phyloP scores from a whole-genome alignment of 2,888 invertebrate genomes.

The Mycogona germanica region DNA sequence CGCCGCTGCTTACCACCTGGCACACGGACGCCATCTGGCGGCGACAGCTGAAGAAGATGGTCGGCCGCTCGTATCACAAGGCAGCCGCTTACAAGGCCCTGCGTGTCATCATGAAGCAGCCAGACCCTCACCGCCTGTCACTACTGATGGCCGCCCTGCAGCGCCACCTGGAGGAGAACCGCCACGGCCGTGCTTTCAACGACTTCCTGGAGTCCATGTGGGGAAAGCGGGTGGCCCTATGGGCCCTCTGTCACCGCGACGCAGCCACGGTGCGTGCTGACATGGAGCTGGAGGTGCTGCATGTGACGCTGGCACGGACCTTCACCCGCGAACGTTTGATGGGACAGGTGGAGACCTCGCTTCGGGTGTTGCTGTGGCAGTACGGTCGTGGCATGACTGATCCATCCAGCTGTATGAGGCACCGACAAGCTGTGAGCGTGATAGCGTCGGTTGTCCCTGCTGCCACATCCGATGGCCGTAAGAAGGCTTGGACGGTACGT shows the following conservation, averaged over 20 bases:
- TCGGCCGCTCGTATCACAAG: constrained; percentile 6
- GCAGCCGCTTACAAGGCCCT: constrained; percentile 9
- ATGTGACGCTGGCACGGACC: background rate
- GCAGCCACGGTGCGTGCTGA: background rate
- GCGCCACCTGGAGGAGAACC: background rate
- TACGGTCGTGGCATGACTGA: background rate
- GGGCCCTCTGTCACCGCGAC: constrained; percentile 7
- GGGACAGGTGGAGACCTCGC: background rate
- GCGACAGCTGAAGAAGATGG: background rate
- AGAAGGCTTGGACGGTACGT: constrained; percentile 5
- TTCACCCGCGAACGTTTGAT: background rate
- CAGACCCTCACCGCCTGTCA: background rate
- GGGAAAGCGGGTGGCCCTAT: background rate
- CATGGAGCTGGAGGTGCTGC: constrained; percentile 2
- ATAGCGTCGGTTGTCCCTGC: background rate
- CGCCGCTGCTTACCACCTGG: background rate
- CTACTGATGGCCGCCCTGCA: background rate
- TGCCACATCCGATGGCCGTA: background rate
- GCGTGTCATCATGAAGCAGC: background rate
- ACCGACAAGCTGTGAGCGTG: background rate
- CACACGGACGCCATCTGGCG: constrained; percentile 6
- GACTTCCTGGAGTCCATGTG: constrained; percentile 2
- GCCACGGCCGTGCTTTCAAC: background rate
- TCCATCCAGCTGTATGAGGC: background rate
- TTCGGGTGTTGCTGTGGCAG: background rate